A percentile compares a stretch with the other conserved stretches of the same genome.
phyloP scores from a whole-genome alignment of 2,113 vertebrate genomes.

The Raphicerus campestris region DNA sequence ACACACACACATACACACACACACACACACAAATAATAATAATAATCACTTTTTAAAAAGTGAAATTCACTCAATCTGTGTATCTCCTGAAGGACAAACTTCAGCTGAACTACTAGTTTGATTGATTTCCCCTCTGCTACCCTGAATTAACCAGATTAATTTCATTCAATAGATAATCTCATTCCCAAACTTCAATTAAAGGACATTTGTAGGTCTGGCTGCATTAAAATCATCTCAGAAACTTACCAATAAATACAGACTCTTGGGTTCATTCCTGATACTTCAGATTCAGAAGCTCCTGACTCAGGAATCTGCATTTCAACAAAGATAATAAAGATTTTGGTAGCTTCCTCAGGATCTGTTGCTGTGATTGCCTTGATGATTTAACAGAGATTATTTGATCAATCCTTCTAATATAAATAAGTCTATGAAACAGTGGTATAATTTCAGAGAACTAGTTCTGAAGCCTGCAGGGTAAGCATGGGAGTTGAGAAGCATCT shows the following conservation, averaged over 20 bases:
- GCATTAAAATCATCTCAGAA: background rate
- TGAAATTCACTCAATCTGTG: background rate
- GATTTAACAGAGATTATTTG: background rate
- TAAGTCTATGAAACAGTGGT: background rate
- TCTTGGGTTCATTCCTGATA: background rate
- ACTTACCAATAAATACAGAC: background rate
- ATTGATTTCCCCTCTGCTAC: background rate
- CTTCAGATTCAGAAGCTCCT: background rate
- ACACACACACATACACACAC: no score
- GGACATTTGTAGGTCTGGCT: background rate
- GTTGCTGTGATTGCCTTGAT: constrained; percentile 25
- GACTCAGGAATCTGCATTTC: background rate
- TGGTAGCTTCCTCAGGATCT: constrained; percentile 7
- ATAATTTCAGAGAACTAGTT: background rate
- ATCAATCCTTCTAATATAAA: background rate
- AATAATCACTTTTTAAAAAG: background rate
- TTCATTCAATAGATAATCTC: background rate
- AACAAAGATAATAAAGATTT: constrained; percentile 39
- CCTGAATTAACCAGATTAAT: background rate
- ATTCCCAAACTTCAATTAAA: background rate
- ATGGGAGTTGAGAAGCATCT: background rate
- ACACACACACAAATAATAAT: background rate
- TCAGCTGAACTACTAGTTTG: background rate
- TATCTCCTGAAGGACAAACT: background rate
- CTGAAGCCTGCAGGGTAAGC: background rate